Evolutionary conservation across 2,113 vertebrate genomes (phyloP).

Genomic region (Otus sunia): DNA sequence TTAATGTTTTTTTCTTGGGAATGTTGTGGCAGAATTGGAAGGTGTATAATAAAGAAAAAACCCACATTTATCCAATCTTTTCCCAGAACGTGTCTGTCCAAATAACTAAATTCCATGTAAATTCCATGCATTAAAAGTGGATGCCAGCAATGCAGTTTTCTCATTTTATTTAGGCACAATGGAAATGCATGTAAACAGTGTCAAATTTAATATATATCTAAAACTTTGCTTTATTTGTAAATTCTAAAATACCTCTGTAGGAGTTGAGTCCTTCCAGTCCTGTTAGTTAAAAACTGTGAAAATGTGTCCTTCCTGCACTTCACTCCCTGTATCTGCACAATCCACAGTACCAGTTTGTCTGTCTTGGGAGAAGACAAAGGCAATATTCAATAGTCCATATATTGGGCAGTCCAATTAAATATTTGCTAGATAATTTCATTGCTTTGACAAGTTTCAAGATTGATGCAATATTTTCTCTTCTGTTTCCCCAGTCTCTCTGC

Average conservation of each 20-base stretch:
- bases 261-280: neutral
- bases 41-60: neutral
- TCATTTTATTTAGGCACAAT: neutral
- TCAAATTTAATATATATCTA: neutral
- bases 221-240: neutral
- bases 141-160: neutral
- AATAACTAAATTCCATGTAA: neutral
- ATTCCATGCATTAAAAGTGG: neutral
- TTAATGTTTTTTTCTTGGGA: neutral
- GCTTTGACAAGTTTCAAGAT: constrained; percentile 34
- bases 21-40: neutral
- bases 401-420: neutral
- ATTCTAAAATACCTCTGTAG: neutral
- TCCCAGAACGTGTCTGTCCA: neutral
- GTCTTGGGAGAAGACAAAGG: neutral
- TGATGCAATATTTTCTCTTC: constrained; percentile 19
- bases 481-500: neutral
- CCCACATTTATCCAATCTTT: accelerated
- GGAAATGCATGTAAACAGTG: neutral
- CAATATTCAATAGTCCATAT: neutral
- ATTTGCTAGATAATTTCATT: constrained; percentile 27
- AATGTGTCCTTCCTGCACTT: neutral
- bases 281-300: neutral
- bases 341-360: neutral
- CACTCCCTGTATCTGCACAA: neutral